A percentile compares a stretch with the other conserved stretches of the same genome.
Conservation (phyloP, 2,888 invertebrate species). For the Oscheius sp. region DNA sequence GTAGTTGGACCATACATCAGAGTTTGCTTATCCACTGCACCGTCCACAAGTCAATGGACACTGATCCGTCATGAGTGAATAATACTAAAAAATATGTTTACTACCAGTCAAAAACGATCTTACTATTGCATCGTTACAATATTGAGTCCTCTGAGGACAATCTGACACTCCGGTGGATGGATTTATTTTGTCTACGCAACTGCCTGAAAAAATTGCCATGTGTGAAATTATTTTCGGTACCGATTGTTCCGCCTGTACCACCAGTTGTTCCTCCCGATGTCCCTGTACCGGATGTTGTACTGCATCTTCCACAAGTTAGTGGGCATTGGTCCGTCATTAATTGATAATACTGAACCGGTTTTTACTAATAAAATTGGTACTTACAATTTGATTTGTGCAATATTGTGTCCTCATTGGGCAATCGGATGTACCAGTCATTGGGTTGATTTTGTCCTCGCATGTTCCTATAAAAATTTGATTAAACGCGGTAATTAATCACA, state of each 20-base stretch:
- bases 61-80: neutral
- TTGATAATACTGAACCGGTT: neutral
- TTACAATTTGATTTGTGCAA: neutral
- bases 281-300: too few relatives aligned
- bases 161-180: constrained; percentile 6
- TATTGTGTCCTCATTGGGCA: neutral
- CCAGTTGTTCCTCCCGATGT: too few relatives aligned
- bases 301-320: neutral
- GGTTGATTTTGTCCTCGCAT: neutral
- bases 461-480: neutral
- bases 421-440: neutral
- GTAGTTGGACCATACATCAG: too few relatives aligned
- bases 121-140: constrained; percentile 1
- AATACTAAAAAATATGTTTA: too few relatives aligned
- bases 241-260: too few relatives aligned
- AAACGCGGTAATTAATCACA: neutral
- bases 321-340: constrained; percentile 7
- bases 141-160: neutral
- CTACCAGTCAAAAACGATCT: too few relatives aligned
- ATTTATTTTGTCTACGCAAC: neutral
- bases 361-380: neutral
- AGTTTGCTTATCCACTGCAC: too few relatives aligned
- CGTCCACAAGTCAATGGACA: neutral
- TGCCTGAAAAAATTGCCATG: too few relatives aligned
- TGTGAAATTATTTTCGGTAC: too few relatives aligned